These are phyloP conservation scores for Kryptolebias marmoratus DNA, from an alignment of 2,113 vertebrate genomes.

Conservation along the genomic window DNA sequence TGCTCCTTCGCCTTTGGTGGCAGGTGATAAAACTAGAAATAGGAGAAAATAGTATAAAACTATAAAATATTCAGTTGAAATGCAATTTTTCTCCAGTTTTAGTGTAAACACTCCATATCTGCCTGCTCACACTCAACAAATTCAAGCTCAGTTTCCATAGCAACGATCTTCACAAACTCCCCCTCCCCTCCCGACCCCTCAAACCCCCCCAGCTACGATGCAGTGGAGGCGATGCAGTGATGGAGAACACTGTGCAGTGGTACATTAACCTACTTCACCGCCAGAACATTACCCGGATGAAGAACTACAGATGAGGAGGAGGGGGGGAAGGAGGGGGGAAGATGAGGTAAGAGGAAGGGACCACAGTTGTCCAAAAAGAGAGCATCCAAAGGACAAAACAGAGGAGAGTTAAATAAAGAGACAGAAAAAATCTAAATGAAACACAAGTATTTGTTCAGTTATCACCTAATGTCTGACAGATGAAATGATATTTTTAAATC, in stretches of 20 bases:
- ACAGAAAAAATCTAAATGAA: too few relatives aligned
- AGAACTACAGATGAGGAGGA: slow-evolving; percentile 19
- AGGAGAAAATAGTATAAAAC: too few relatives aligned
- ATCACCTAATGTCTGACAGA: too few relatives aligned
- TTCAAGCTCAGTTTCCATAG: slow-evolving; percentile 75
- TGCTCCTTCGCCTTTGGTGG: too few relatives aligned
- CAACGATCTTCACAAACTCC: slow-evolving; percentile 38
- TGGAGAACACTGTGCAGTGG: slow-evolving; percentile 58
- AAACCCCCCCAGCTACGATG: slow-evolving; percentile 26
- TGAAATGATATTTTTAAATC: too few relatives aligned
- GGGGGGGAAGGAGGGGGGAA: slow-evolving; percentile 3
- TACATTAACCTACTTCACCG: slow-evolving; percentile 80
- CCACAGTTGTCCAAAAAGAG: background rate
- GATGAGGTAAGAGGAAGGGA: slow-evolving; percentile 1
- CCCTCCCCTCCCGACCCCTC: slow-evolving; percentile 17
- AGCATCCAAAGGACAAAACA: background rate
- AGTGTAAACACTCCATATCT: background rate
- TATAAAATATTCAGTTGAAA: background rate
- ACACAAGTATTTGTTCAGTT: too few relatives aligned
- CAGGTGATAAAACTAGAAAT: too few relatives aligned
- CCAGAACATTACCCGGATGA: slow-evolving; percentile 38
- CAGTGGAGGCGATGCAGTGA: slow-evolving; percentile 50
- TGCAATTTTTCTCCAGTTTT: background rate
- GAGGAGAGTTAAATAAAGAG: background rate
- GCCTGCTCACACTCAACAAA: slow-evolving; percentile 51